These are phyloP conservation scores for Dinothrombium tinctorium DNA, from an alignment of 1,140 invertebrate species.

Conservation along the genomic window DNA sequence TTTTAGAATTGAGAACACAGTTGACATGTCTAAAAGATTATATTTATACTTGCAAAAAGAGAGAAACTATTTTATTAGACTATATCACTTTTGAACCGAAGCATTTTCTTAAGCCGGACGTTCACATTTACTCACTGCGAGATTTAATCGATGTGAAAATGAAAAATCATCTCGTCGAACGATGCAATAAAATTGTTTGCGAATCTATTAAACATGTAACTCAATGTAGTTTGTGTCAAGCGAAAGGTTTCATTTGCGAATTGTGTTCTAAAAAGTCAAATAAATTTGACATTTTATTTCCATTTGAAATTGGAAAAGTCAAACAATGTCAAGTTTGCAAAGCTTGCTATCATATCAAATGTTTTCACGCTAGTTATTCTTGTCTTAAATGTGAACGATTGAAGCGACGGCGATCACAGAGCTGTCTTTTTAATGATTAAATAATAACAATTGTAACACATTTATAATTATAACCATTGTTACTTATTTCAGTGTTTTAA, in stretches of 20 bases:
- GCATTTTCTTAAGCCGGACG: constrained; percentile 23
- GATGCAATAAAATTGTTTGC: constrained; percentile 33
- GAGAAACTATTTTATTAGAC: constrained; percentile 2
- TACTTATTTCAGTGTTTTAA: too few relatives aligned
- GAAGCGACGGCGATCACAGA: constrained; percentile 11
- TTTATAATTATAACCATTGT: too few relatives aligned
- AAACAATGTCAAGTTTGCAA: constrained; percentile 30
- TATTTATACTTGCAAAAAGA: constrained; percentile 19
- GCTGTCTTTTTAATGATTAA: too few relatives aligned
- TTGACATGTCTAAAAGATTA: constrained; percentile 42
- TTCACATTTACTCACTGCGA: constrained; percentile 43
- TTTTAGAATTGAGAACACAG: constrained; percentile 33
- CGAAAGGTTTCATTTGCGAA: constrained; percentile 56
- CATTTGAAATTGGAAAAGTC: constrained; percentile 45
- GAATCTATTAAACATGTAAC: constrained; percentile 35
- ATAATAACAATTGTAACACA: too few relatives aligned
- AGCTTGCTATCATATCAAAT: constrained; percentile 21
- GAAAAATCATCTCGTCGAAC: constrained; percentile 30
- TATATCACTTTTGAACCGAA: constrained; percentile 19
- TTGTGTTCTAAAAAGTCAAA: constrained; percentile 32
- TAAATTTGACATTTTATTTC: constrained; percentile 47
- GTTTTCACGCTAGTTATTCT: constrained; percentile 19
- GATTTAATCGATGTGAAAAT: constrained; percentile 41
- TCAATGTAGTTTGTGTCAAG: constrained; percentile 45
- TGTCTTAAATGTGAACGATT: constrained; percentile 25